Evolutionary conservation across 2,888 invertebrate genomes (phyloP).

Genomic region (Cordilura impudica): DNA sequence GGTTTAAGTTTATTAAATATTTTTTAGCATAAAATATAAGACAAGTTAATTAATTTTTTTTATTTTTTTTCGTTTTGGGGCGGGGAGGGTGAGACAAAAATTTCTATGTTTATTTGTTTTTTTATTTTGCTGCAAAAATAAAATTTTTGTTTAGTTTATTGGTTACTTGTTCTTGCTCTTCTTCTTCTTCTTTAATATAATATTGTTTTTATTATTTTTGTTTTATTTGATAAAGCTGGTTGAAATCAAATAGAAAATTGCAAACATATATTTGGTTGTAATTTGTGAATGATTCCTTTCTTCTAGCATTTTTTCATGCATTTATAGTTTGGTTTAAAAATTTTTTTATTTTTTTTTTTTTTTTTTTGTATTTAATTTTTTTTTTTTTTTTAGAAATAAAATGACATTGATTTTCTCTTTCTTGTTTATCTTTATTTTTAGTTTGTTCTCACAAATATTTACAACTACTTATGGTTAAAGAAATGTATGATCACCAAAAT

Average conservation of each 20-base stretch:
- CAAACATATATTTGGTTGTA: constrained; percentile 8
- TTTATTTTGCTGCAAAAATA: constrained; percentile 16
- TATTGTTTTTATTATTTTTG: constrained; percentile 30
- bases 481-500: background rate
- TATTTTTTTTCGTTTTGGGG: background rate
- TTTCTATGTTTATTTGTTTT: constrained; percentile 20
- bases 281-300: background rate
- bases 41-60: background rate
- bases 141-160: constrained; percentile 24
- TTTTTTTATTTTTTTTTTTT: background rate
- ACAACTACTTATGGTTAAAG: constrained; percentile 40
- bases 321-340: constrained; percentile 23
- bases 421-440: constrained; percentile 29
- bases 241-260: constrained; percentile 16
- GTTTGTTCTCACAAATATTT: constrained; percentile 55
- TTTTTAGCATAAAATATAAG: constrained; percentile 27
- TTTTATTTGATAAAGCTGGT: constrained; percentile 48
- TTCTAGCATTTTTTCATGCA: background rate
- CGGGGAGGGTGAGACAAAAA: background rate
- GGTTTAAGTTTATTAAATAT: constrained; percentile 18
- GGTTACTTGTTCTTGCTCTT: too few relatives aligned
- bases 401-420: constrained; percentile 51
- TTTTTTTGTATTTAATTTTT: too few relatives aligned
- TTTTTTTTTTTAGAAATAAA: constrained; percentile 45
- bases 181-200: constrained; percentile 18